Percentiles rank a stretch among this genome's conserved stretches.
Conservation (phyloP, 2,113 vertebrate genomes). For the Gobius niger region DNA sequence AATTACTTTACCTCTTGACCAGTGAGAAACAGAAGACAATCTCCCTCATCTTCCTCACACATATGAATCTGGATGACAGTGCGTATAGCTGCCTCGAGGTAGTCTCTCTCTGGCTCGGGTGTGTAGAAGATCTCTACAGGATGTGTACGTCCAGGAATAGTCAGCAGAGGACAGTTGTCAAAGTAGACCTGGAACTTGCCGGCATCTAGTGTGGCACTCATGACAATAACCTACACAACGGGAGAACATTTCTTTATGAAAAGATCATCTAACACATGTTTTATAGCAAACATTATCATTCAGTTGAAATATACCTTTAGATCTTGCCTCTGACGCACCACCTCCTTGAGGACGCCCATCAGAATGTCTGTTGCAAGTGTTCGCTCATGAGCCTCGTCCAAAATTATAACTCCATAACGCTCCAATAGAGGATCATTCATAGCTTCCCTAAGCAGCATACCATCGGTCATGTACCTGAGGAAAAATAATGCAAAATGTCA, state of each 20-base stretch:
- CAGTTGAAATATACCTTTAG: conserved; percentile 85
- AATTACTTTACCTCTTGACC: conserved; percentile 89
- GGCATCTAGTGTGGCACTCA: conserved; percentile 97
- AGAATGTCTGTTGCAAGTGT: conserved; percentile 98
- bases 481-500: not conserved
- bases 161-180: conserved; percentile 95
- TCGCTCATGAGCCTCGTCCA: conserved; percentile 97
- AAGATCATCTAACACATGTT: not conserved
- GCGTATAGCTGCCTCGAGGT: conserved; percentile 96
- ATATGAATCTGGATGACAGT: conserved; percentile 99
- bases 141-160: conserved; percentile 96
- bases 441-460: conserved; percentile 96
- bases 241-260: not conserved
- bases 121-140: conserved; percentile 99
- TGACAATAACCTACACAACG: conserved; percentile 81
- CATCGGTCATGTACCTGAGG: conserved; percentile 96
- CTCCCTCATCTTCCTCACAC: conserved; percentile 98
- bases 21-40: conserved; percentile 95
- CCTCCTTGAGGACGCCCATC: conserved; percentile 98
- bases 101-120: conserved; percentile 96
- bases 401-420: conserved; percentile 96
- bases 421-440: conserved; percentile 99
- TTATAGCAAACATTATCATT: not conserved
- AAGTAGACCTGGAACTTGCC: conserved; percentile 99
- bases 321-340: conserved; percentile 93